Percentiles rank a stretch among this genome's conserved stretches.
These are phyloP conservation scores for Apamea sordens DNA, from an alignment of 2,888 invertebrate species.

Conservation along the genomic window DNA sequence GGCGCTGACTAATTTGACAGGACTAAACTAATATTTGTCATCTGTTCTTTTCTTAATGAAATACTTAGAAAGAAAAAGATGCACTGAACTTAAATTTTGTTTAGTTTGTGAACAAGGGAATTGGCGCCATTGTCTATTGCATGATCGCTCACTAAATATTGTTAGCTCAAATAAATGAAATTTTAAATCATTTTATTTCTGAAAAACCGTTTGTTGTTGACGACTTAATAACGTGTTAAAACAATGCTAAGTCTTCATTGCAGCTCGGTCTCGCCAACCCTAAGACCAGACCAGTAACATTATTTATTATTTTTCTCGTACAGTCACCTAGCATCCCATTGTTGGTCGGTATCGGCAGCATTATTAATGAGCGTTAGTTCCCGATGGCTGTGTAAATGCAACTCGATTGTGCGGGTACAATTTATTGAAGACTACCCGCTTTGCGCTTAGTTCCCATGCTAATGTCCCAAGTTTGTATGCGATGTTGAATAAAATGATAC, in stretches of 20 bases:
- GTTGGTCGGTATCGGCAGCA: constrained; percentile 72
- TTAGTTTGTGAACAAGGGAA: too few species aligned
- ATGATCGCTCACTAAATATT: too few species aligned
- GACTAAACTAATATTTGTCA: too few species aligned
- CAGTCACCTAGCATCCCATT: constrained; percentile 64
- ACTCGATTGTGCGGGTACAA: constrained; percentile 46
- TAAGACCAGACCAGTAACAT: constrained; percentile 40
- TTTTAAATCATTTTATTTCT: too few species aligned
- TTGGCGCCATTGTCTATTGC: too few species aligned
- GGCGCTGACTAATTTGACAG: too few species aligned
- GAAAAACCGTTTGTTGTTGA: background rate
- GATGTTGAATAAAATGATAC: constrained; percentile 60
- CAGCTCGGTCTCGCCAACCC: constrained; percentile 47
- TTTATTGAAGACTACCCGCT: constrained; percentile 62
- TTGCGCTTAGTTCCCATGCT: constrained; percentile 42
- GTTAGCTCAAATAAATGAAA: too few species aligned
- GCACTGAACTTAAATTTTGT: too few species aligned
- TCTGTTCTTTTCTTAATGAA: too few species aligned
- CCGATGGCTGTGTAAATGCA: constrained; percentile 57
- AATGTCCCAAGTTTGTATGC: constrained; percentile 58
- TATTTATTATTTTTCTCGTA: constrained; percentile 65
- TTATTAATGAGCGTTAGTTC: constrained; percentile 72
- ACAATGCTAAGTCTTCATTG: background rate
- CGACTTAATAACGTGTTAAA: background rate
- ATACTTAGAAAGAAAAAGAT: too few species aligned